phyloP scores from a whole-genome alignment of 2,113 vertebrate species.

The Colossoma macropomum region DNA sequence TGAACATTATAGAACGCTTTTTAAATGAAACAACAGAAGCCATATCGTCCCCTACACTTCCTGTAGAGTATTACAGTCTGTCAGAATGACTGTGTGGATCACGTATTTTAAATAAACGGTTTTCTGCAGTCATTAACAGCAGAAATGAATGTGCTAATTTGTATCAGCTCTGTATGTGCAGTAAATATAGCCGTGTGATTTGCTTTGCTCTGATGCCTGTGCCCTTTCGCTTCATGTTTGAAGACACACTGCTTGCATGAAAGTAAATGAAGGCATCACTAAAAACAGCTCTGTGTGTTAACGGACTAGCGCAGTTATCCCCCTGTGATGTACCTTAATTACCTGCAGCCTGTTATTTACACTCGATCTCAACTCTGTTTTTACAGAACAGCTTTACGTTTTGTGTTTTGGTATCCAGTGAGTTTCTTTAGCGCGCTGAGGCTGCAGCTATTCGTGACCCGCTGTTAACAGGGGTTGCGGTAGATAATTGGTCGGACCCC shows the following conservation, averaged over 20 bases:
- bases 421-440: no score
- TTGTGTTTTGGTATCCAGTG: no score
- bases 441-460: slow-evolving; percentile 8
- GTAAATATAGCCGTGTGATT: no score
- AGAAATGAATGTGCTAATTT: no score
- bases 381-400: background rate
- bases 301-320: background rate
- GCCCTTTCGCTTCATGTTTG: background rate
- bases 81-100: no score
- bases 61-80: no score
- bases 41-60: no score
- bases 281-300: background rate
- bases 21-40: no score
- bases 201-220: background rate
- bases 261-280: background rate
- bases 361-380: background rate
- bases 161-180: no score
- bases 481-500: slow-evolving; percentile 72
- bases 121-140: no score
- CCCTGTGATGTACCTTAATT: background rate
- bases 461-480: slow-evolving; percentile 72
- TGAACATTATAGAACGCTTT: no score
- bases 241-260: background rate
- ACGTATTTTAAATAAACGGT: no score
- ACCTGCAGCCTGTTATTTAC: background rate